Base-by-base conservation (phyloP, 2,888 invertebrate genomes). In the Mycogona germanica region DNA sequence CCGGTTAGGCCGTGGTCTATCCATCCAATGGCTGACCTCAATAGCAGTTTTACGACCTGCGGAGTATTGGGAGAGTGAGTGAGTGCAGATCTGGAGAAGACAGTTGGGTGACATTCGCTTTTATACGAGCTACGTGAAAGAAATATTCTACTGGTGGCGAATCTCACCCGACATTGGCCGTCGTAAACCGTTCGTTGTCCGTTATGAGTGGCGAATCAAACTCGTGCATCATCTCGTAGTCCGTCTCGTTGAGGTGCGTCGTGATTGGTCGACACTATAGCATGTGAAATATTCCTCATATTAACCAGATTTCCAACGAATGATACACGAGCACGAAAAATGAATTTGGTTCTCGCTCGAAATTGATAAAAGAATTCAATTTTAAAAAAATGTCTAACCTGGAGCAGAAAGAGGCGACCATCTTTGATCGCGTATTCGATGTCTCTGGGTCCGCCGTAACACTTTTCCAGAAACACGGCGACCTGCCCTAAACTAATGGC, bases 391-490 rank as follows among this genome's bases (percentile, higher is more conserved):
- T 44, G 3, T 2, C 19, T 49, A n/a, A 49, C 81, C 49, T 49
- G 49, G 5, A 49, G 28, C 38, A 49, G 28, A 25, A 26, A 49
- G 23, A 49, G 35, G 25, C n/a, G 23, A 2, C 12, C 37, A 76
- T 77, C 71, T 56, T 67, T 69, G 38, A 84, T 68, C 7, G 85
- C 86, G 82, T 87, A 89, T 69, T 89, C 88, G 52, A 89, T 78
- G 64, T 88, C 87, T 59, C 84, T 74, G 0, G 81, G 77, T 2
- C 76, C 75, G 0, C 81, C 82, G 72, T 81, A 85, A 19, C 77
- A 65, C 38, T 73, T 68, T 65, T 88, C 86, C 57, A 87, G 72
- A 23, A 71, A 61, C 1, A 79, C 64, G 1, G 77, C 80, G 40
- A 79, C 67, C 58, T 67, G 62, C 1, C 78, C 81, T 48, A 87